Evolutionary conservation across 2,113 vertebrate species (phyloP), one percentile per base, ranked within the genome.

Genomic region (Guaruba guarouba): DNA sequence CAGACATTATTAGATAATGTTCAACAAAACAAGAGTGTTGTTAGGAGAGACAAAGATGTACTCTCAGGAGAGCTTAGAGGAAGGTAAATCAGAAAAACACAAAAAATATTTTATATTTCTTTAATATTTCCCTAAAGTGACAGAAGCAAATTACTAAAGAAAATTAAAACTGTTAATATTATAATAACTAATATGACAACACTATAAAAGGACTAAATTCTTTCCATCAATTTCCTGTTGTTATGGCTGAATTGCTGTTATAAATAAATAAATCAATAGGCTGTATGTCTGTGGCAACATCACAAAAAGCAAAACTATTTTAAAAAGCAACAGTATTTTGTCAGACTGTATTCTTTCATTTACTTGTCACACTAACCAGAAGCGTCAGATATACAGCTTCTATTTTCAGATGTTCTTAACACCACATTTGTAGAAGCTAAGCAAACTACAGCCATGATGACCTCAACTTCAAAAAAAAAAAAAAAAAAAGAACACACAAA

Each of bases 331-430:
- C 24, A 52, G 25, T 51, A 31, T 64, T 95, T 35, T 78, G 18
- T 33, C 79, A 57, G 7, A 24, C 6, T 39, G 13, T 24, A 67
- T 51, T 82, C 28, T 29, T 55, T 35, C 57, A 39, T 67, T 81
- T 51, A 20, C 39, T 52, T 35, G 55, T 33, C 24, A 75, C 25
- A 52, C 33, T 82, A 73, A 82, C 33, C 24, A 64, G 20, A 86
- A 92, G 66, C 10, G 5, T 89, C 92, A 81, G 62, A 86, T 89
- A 79, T 52, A n/a, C 73, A 92, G 62, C 37, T 33, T 55, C 77
- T 94, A 86, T 96, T 94, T 96, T 90, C 78, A 93, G 51, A n/a
- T 33, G 31, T 82, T 92, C 55, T 5, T 54, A 93, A 86, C 55
- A 77, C 59, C 24, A 51, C 46, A 75, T 93, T 75, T 71, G 54